Evolutionary conservation across 1,140 invertebrate species (phyloP), one percentile per base, ranked within the genome.

Genomic region (Eubasilissa regina): DNA sequence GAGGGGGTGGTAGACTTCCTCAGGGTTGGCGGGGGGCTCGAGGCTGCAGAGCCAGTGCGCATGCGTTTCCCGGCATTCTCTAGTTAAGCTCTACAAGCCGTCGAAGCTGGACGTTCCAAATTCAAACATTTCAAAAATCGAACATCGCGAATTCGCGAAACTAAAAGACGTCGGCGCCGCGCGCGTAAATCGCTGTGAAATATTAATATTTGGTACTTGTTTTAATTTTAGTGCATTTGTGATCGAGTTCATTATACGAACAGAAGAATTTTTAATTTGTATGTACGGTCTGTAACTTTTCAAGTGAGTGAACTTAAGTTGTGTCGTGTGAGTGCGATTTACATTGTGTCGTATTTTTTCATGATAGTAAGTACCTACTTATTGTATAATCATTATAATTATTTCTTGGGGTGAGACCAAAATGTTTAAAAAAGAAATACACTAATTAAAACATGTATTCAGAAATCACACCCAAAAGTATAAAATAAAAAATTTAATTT

Each of bases 41-140:
- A 44, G 60, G 60, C 21, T 15, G 60, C 21, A 35, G 25, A 21
- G 60, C 7, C 15, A 58, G 19, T n/a, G 62, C 62, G 62, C 62
- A 35, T 66, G 62, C 62, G 62, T 45, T 12, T 35, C 62, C 62
- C 62, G 62, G 62, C 62, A 66, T 35, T 43, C 62, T 45, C 43
- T 45, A 66, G 62, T 66, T 45, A 35, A 66, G 62, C 62, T 45
- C 25, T 45, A 17, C 13, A 17, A 44, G 43, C 13, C 62, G 35
- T 12, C 62, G 62, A 3, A 35, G 43, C 15, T 25, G 35, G 62
- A 66, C 62, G 62, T 66, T 35, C 62, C 35, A 4, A 25, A 11
- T 58, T 15, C 55, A 8, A 15, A 21, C 25, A 35, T 35, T 35
- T 35, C 25, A 1, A 35, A 35, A 35, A 35, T 35, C 25, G 25